Conservation (phyloP, 1,140 invertebrate genomes). For the Drepana arcuata region DNA sequence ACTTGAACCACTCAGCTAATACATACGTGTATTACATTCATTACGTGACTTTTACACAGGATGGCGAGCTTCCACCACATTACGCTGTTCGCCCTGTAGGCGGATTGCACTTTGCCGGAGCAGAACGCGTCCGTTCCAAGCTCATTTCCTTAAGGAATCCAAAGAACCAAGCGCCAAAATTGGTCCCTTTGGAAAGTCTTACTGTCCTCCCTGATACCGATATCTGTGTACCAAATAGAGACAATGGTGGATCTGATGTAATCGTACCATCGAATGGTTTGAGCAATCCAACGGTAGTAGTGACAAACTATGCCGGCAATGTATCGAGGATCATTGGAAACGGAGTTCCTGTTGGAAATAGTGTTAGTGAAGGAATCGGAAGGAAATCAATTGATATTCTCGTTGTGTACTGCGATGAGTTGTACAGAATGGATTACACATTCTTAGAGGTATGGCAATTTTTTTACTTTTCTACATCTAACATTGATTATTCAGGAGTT, state of each 20-base stretch:
- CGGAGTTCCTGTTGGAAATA: slow-evolving; percentile 1
- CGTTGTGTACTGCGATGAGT: slow-evolving; percentile 45
- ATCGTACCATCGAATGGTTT: slow-evolving; percentile 10
- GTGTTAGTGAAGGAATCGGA: slow-evolving; percentile 1
- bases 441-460: slow-evolving; percentile 53
- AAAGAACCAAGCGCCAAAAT: slow-evolving; percentile 13
- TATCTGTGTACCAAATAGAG: no score
- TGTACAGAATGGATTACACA: slow-evolving; percentile 49
- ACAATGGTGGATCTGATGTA: background rate
- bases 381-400: slow-evolving; percentile 23
- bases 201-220: slow-evolving; percentile 23
- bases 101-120: slow-evolving; percentile 49
- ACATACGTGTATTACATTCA: no score
- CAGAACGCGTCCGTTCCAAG: slow-evolving; percentile 42
- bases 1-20: no score
- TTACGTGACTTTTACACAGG: no score
- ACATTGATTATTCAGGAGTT: no score
- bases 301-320: no score
- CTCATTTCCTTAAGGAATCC: slow-evolving; percentile 24
- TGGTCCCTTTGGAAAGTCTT: slow-evolving; percentile 21
- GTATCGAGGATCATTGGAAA: no score
- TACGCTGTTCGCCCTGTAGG: slow-evolving; percentile 46
- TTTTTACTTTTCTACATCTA: no score
- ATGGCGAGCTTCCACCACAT: slow-evolving; percentile 33
- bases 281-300: background rate